Base-by-base conservation (phyloP, 2,888 invertebrate species). In the Incurvaria masculella region DNA sequence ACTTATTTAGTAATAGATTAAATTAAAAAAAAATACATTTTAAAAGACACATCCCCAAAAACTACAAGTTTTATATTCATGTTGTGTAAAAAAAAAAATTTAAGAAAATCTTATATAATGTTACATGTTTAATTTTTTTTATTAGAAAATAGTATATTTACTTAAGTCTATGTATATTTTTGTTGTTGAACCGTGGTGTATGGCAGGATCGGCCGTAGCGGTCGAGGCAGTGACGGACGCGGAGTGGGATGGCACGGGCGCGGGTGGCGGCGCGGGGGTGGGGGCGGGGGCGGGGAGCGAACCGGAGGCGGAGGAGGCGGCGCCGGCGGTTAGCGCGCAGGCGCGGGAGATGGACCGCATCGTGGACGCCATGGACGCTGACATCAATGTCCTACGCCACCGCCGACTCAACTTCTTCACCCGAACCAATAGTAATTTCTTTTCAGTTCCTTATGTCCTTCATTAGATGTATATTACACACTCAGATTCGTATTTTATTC, bases 311-410 rank as follows among this genome's bases (percentile, higher is more conserved):
- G 72, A 68, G 17, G 44, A 54, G 0, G 72, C 69, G 50, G 65
- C 68, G 8, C 46, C 20, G 23, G 68, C 69, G 2, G 66, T 69
- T 55, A 69, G 65, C 51, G 76, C 63, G 2, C 79, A 79, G 59
- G 74, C 74, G 21, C 56, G 68, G 2, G 76, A 79, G 55, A 78
- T 76, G 69, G 73, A 73, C 54, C 74, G 72, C 55, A 83, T 84
- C 50, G 81, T 84, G 42, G 75, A 74, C 57, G 81, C 81, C 1
- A 84, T 84, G 83, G 83, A 83, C 57, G 78, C 80, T 2, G 81
- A 82, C 50, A 53, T 61, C 16, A 61, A 55, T 10, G 56, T 60
- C 16, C 49, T 72, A 27, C 58, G 81, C 64, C 57, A 72, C 61
- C 44, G 71, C 60, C 46, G 75, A 58, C 52, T 79, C 45, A 66